phyloP scores from a whole-genome alignment of 2,113 vertebrate species.

The Halcyon malimbica region DNA sequence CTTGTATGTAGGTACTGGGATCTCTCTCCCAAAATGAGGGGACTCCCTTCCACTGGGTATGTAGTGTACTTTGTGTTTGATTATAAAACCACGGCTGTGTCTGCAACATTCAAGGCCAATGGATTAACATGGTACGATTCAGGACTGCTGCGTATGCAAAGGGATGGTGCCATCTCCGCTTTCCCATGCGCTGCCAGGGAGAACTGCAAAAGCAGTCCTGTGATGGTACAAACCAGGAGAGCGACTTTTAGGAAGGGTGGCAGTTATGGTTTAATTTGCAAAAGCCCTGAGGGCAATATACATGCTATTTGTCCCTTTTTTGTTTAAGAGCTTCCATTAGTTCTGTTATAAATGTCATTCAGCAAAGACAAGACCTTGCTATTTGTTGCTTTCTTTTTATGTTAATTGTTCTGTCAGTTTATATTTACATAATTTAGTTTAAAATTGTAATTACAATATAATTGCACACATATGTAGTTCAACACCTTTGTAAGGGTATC shows the following conservation, averaged over 20 bases:
- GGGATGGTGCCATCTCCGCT: neutral
- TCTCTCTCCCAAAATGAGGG: neutral
- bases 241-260: neutral
- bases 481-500: slow-evolving; percentile 1
- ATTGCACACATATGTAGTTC: slow-evolving; percentile 28
- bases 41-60: neutral
- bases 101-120: neutral
- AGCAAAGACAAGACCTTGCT: neutral
- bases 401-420: slow-evolving; percentile 4
- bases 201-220: neutral
- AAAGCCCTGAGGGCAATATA: neutral
- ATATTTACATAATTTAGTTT: neutral
- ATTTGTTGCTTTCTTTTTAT: neutral
- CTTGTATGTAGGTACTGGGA: neutral
- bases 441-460: neutral
- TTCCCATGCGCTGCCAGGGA: neutral
- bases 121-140: fast-evolving
- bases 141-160: neutral
- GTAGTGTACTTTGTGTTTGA: neutral
- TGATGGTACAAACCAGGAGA: neutral
- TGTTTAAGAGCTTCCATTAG: neutral
- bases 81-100: neutral
- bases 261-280: neutral
- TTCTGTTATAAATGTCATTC: neutral
- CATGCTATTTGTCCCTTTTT: neutral